Conservation (phyloP, 2,113 vertebrate genomes). For the Paramormyrops kingsleyae region DNA sequence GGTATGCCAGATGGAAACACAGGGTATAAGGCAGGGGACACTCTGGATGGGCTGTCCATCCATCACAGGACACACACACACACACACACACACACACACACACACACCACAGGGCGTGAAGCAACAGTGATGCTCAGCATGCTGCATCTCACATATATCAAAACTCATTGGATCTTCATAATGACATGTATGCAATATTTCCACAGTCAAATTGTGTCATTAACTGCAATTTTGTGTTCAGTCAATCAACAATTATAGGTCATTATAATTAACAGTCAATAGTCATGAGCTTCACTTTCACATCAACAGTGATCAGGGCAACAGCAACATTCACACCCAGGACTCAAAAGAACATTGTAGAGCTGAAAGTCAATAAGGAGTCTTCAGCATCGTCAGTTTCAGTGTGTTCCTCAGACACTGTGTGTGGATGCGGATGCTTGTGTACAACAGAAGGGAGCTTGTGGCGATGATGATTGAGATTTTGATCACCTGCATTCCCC, state of each 20-base stretch:
- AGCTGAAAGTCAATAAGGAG: neutral
- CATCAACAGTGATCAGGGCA: neutral
- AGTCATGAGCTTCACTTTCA: neutral
- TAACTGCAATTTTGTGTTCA: neutral
- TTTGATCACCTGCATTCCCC: neutral
- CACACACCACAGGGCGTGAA: neutral
- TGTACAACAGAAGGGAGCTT: neutral
- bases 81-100: no score
- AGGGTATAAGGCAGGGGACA: no score
- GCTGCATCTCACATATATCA: neutral
- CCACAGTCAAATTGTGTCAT: neutral
- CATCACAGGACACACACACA: neutral
- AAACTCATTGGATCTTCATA: neutral
- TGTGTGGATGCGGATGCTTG: no score
- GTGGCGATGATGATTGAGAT: neutral
- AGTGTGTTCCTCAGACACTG: neutral
- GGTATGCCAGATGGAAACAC: neutral
- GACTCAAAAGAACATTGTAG: neutral
- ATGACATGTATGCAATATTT: neutral
- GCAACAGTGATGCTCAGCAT: neutral
- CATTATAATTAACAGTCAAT: neutral
- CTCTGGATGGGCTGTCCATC: no score
- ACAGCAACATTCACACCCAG: neutral
- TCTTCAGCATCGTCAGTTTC: neutral
- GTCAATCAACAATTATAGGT: neutral